phyloP scores from a whole-genome alignment of 2,113 vertebrate species.

The Typhlomys cinereus region DNA sequence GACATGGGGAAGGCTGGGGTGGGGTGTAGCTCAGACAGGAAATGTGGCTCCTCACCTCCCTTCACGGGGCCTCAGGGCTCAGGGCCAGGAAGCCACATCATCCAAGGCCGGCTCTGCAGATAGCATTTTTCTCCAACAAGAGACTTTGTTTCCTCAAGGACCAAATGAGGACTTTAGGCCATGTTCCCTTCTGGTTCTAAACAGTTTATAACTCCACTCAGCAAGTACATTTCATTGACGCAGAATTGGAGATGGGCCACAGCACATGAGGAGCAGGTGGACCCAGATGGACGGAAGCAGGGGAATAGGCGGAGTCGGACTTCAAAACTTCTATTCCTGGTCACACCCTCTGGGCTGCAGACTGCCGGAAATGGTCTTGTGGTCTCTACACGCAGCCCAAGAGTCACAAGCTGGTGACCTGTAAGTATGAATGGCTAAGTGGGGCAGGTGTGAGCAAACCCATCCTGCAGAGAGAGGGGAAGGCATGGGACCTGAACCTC shows the following conservation, averaged over 20 bases:
- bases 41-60: too few species aligned
- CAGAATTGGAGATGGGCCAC: not conserved
- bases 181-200: not conserved
- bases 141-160: not conserved
- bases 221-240: not conserved
- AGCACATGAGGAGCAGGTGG: not conserved
- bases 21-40: not conserved
- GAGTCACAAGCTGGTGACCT: not conserved
- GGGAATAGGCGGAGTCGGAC: not conserved
- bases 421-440: not conserved
- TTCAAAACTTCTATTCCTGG: not conserved
- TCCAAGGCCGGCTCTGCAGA: too few species aligned
- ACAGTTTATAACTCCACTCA: not conserved
- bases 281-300: not conserved
- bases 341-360: not conserved
- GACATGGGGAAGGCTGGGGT: not conserved
- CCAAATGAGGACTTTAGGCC: not conserved
- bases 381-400: not conserved
- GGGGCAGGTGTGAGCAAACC: too few species aligned
- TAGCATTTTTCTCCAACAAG: not conserved
- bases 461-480: too few species aligned
- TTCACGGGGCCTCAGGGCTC: too few species aligned
- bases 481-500: not conserved
- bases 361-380: not conserved
- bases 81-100: too few species aligned